Evolutionary conservation across 2,888 invertebrate species (phyloP).

Genomic region (Liodrosophila aerea): DNA sequence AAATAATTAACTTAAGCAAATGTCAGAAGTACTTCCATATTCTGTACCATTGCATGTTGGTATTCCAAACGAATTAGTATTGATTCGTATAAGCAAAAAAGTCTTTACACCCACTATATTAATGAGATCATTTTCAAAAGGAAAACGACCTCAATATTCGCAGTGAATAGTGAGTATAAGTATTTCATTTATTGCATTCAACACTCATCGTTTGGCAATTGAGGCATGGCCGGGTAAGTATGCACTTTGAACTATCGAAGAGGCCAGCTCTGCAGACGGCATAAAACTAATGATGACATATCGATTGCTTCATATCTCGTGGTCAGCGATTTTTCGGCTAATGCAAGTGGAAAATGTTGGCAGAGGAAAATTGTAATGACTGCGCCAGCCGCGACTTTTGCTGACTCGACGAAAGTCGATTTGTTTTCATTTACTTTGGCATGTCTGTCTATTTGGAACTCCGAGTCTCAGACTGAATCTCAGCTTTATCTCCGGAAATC

Average conservation of each 20-base stretch:
- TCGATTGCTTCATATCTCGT: conserved; percentile 57
- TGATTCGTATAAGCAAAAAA: not conserved
- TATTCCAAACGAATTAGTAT: too few relatives aligned
- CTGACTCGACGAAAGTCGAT: conserved; percentile 53
- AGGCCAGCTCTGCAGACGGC: conserved; percentile 7
- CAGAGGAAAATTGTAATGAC: conserved; percentile 44
- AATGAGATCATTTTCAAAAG: not conserved
- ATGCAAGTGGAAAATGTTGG: conserved; percentile 30
- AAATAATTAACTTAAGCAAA: too few relatives aligned
- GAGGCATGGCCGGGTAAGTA: conserved; percentile 22
- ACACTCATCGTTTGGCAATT: conserved; percentile 29
- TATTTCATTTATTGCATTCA: conserved; percentile 13
- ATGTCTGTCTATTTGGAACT: conserved; percentile 16
- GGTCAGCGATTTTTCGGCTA: conserved; percentile 26
- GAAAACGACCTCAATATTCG: not conserved
- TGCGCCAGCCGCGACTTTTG: conserved; percentile 52
- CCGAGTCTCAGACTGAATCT: not conserved
- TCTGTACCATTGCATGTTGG: too few relatives aligned
- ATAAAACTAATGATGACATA: conserved; percentile 66
- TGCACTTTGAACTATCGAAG: conserved; percentile 4
- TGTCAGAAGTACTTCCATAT: too few relatives aligned
- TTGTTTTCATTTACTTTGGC: conserved; percentile 58
- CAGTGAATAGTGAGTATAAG: not conserved
- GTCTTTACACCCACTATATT: not conserved
- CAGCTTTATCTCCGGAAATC: conserved; percentile 52